Evolutionary conservation across 2,113 vertebrate genomes (phyloP), one percentile per base, ranked within the genome.

Genomic region (Vireo altiloquus): DNA sequence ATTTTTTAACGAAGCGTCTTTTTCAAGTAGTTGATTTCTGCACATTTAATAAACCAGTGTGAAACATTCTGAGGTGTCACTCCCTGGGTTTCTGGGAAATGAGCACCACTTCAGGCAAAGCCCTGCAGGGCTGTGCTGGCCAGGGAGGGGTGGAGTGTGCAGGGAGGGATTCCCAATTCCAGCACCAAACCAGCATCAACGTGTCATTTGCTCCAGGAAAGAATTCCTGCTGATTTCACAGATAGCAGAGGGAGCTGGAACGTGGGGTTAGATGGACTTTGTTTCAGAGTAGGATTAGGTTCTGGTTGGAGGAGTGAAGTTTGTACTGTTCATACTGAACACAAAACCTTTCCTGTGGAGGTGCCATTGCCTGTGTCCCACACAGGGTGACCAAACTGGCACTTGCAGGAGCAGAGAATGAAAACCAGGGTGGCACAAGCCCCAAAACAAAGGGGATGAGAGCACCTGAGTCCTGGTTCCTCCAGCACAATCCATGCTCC

Each of bases 41-140:
- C 49, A 9, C 4, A 0, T 54, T 3, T 10, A 17, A 23, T 11
- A 77, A 47, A 24, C 5, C 53, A 30, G 13, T 3, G 9, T 13
- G 77, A 47, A 52, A 25, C 27, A 2, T 25, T 17, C 10, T 5
- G 4, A 65, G 82, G 30, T 49, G 30, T 6, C 44, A 3, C 15
- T 75, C 44, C 5, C 37, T 44, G 54, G 28, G 35, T 59, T 59
- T 76, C 22, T 60, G 81, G 69, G 89, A 64, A 71, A 35, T 52
- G 4, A 14, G 71, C 47, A 22, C 44, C 31, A 2, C 42, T 66
- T 52, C 33, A 63, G 61, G 53, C 2, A 70, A 70, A 60, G 33
- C 42, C 54, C 56, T 42, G 33, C 24, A 44, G 72, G 49, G 79
- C 39, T 84, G 31, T 53, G 71, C 65, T 47, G 81, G 66, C 35